phyloP scores from a whole-genome alignment of 2,888 invertebrate genomes.

The Ariolimax columbianus region DNA sequence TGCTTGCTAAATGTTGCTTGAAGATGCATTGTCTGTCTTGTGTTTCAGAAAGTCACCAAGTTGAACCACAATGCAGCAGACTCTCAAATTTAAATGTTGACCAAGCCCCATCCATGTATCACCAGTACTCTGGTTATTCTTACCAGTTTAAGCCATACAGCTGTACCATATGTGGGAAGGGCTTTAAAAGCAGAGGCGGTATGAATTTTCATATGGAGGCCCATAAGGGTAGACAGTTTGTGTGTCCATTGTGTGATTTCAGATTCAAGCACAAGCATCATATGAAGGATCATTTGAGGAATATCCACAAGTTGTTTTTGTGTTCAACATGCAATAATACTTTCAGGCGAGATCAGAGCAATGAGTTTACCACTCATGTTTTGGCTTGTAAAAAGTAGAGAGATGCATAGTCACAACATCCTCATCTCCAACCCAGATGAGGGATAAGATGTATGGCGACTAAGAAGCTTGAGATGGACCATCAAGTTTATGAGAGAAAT shows the following conservation, averaged over 20 bases:
- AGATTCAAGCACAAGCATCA: slow-evolving; percentile 51
- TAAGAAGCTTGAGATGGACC: not conserved
- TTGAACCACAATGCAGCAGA: slow-evolving; percentile 11
- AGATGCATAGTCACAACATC: not conserved
- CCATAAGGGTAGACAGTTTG: slow-evolving; percentile 35
- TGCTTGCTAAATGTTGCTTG: not conserved
- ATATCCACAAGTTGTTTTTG: slow-evolving; percentile 26
- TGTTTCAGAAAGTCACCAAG: slow-evolving; percentile 18
- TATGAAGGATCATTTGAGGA: slow-evolving; percentile 46
- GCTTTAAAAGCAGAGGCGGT: slow-evolving; percentile 39
- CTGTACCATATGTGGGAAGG: slow-evolving; percentile 46
- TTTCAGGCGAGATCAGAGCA: not conserved
- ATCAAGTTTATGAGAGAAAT: no score
- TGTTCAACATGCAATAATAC: slow-evolving; percentile 20
- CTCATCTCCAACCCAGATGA: not conserved
- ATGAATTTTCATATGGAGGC: slow-evolving; percentile 40
- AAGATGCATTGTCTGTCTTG: slow-evolving; percentile 26
- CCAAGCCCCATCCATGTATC: slow-evolving; percentile 1
- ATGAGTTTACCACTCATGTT: not conserved
- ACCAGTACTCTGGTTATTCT: not conserved
- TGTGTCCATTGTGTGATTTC: slow-evolving; percentile 39
- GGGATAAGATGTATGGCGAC: not conserved
- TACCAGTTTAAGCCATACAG: not conserved
- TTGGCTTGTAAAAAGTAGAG: slow-evolving; percentile 5
- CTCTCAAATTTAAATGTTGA: not conserved